These are phyloP conservation scores for Takifugu ocellatus DNA, from an alignment of 2,797 vertebrate species.

Conservation along the genomic window DNA sequence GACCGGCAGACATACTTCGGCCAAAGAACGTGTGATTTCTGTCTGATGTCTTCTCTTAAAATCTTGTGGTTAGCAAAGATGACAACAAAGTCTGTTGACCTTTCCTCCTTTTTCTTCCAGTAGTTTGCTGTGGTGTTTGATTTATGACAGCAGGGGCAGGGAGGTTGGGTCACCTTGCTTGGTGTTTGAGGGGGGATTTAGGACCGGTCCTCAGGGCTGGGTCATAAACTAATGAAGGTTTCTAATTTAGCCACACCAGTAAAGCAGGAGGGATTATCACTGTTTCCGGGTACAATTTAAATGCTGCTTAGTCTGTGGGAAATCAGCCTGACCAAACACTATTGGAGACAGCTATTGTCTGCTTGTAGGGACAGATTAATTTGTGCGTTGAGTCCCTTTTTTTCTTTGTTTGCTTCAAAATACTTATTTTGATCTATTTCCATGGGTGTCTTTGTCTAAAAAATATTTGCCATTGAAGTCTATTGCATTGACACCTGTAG, in stretches of 20 bases:
- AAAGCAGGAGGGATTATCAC: conserved; percentile 75
- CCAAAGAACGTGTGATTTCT: conserved; percentile 56
- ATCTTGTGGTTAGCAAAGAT: conserved; percentile 49
- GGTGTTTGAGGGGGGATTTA: conserved; percentile 44
- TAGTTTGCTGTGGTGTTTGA: conserved; percentile 64
- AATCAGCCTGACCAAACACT: conserved; percentile 55
- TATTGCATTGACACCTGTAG: background rate
- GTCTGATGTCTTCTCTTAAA: conserved; percentile 9
- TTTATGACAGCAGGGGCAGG: conserved; percentile 65
- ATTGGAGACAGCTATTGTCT: conserved; percentile 56
- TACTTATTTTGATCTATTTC: conserved; percentile 34
- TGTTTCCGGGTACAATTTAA: conserved; percentile 78
- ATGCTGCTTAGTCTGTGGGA: conserved; percentile 76
- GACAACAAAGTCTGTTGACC: conserved; percentile 77
- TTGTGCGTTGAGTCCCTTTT: conserved; percentile 56
- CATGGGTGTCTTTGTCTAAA: too few species aligned
- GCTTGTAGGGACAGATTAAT: conserved; percentile 67
- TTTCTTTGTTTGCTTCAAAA: conserved; percentile 54
- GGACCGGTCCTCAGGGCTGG: conserved; percentile 60
- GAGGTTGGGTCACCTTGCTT: conserved; percentile 68
- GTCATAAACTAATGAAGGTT: conserved; percentile 83
- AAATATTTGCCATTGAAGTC: too few species aligned
- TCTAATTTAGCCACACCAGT: conserved; percentile 78
- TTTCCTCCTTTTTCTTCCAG: conserved; percentile 72
- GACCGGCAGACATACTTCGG: background rate